phyloP scores from a whole-genome alignment of 1,140 invertebrate species.

The Laupala kohalensis region DNA sequence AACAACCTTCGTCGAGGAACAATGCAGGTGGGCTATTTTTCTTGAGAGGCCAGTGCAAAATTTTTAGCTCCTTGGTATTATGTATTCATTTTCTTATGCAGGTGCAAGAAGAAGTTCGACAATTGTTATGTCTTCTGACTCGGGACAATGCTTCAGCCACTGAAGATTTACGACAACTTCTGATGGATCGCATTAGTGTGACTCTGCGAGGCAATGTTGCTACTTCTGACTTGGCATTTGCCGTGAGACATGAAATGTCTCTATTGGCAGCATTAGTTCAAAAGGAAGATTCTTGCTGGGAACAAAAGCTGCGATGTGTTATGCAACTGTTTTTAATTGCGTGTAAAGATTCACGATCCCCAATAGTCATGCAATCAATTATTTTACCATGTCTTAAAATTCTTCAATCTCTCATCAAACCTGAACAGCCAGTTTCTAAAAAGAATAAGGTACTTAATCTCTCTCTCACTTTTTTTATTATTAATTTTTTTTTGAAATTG shows the following conservation, averaged over 20 bases:
- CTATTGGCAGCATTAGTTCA: slow-evolving; percentile 75
- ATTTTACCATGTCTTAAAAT: slow-evolving; percentile 75
- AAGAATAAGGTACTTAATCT: slow-evolving; percentile 32
- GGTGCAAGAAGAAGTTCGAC: slow-evolving; percentile 74
- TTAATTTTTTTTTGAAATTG: neutral
- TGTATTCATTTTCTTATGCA: slow-evolving; percentile 20
- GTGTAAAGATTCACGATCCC: slow-evolving; percentile 52
- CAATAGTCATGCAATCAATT: slow-evolving; percentile 61
- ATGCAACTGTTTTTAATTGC: slow-evolving; percentile 71
- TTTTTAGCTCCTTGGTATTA: neutral
- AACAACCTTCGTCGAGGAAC: slow-evolving; percentile 75
- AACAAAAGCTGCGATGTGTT: slow-evolving; percentile 77
- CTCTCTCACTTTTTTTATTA: neutral
- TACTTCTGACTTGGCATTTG: slow-evolving; percentile 53
- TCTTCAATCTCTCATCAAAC: slow-evolving; percentile 61
- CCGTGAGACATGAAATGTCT: slow-evolving; percentile 76
- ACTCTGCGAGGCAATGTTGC: slow-evolving; percentile 53
- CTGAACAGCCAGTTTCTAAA: slow-evolving; percentile 41
- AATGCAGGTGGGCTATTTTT: slow-evolving; percentile 31
- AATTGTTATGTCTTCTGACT: slow-evolving; percentile 79
- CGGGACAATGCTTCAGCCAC: slow-evolving; percentile 79
- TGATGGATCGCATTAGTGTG: slow-evolving; percentile 69
- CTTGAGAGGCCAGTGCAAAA: no score
- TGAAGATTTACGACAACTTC: slow-evolving; percentile 65
- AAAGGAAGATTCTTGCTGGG: slow-evolving; percentile 91